These are phyloP conservation scores for Hippasteria phrygiana DNA, from an alignment of 53 echinoderm and acorn worm genomes.

Conservation along the genomic window DNA sequence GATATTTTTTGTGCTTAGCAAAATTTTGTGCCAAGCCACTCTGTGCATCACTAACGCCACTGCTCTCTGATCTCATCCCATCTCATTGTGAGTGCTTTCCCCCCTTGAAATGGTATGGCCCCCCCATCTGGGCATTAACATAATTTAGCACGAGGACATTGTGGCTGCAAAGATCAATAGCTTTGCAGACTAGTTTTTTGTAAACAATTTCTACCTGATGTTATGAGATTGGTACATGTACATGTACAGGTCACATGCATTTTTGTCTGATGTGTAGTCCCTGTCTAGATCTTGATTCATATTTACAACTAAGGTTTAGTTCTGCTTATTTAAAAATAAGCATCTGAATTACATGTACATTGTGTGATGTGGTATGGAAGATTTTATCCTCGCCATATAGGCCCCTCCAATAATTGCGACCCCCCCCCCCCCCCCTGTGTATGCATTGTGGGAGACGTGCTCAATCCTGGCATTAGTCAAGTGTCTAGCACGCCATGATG, in stretches of 20 bases:
- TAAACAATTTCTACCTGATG: neutral
- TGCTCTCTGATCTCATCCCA: no score
- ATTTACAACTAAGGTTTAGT: no score
- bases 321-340: neutral
- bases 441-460: conserved; percentile 42
- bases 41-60: no score
- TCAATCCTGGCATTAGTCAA: conserved; percentile 32
- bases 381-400: neutral
- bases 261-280: no score
- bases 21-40: neutral
- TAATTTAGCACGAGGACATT: neutral
- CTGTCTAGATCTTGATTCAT: no score
- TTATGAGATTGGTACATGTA: neutral
- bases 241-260: no score
- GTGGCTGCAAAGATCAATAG: neutral
- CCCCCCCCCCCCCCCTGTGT: neutral
- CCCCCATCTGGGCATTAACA: neutral
- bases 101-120: neutral
- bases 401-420: conserved; percentile 9
- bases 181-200: neutral
- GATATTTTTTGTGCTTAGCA: no score
- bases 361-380: neutral
- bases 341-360: neutral
- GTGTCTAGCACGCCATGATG: conserved; percentile 26
- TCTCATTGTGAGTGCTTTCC: no score